Evolutionary conservation across 2,888 invertebrate species (phyloP).

Genomic region (Apoderus coryli): DNA sequence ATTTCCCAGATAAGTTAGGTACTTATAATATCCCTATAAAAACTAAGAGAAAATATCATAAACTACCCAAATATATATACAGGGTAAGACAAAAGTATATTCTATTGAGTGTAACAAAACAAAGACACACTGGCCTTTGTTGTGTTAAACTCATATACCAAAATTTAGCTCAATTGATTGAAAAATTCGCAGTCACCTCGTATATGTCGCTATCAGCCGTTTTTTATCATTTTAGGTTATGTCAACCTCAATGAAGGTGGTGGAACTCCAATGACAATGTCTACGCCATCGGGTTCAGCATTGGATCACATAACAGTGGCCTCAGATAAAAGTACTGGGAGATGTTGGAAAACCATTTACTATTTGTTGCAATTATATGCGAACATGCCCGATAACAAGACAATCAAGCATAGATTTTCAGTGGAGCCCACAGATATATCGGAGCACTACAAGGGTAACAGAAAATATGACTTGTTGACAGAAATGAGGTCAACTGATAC

Average conservation of each 20-base stretch:
- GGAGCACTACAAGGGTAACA: slow-evolving; percentile 49
- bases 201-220: too few species aligned
- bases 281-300: slow-evolving; percentile 45
- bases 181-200: too few species aligned
- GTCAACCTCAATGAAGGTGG: slow-evolving; percentile 67
- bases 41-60: too few species aligned
- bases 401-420: slow-evolving; percentile 66
- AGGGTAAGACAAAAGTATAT: too few species aligned
- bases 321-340: slow-evolving; percentile 37
- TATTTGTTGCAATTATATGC: slow-evolving; percentile 85
- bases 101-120: too few species aligned
- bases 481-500: slow-evolving; percentile 43
- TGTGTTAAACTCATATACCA: too few species aligned
- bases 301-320: slow-evolving; percentile 36
- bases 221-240: too few species aligned
- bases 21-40: too few species aligned
- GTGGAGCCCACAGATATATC: slow-evolving; percentile 47
- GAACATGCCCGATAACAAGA: slow-evolving; percentile 89
- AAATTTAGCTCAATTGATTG: too few species aligned
- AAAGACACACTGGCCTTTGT: too few species aligned
- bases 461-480: slow-evolving; percentile 41
- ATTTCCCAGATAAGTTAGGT: too few species aligned
- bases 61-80: too few species aligned
- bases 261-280: slow-evolving; percentile 51
- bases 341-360: slow-evolving; percentile 92